Evolutionary conservation across 2,113 vertebrate genomes (phyloP).

Genomic region (Misgurnus anguillicaudatus): DNA sequence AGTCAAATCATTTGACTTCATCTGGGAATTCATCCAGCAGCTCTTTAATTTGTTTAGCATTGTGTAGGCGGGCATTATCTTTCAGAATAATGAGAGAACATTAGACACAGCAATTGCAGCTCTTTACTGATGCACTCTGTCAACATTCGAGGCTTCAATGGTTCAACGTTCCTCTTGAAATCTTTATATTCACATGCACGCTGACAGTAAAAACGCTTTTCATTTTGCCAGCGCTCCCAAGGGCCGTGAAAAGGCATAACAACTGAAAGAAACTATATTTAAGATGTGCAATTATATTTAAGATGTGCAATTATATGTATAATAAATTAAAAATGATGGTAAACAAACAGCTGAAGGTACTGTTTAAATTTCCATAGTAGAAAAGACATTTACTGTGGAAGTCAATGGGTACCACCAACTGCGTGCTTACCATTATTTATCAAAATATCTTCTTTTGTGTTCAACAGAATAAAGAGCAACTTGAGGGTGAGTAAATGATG

Average conservation of each 20-base stretch:
- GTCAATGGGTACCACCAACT: no score
- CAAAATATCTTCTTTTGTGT: no score
- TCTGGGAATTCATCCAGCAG: slow-evolving; percentile 16
- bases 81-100: slow-evolving; percentile 21
- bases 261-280: background rate
- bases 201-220: background rate
- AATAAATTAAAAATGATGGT: no score
- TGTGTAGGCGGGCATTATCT: slow-evolving; percentile 13
- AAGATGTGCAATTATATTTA: no score
- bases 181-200: background rate
- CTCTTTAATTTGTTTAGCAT: slow-evolving; percentile 22
- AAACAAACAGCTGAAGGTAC: no score
- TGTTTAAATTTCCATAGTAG: no score
- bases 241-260: background rate
- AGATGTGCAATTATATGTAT: no score
- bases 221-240: background rate
- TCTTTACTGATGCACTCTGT: background rate
- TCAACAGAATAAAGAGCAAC: no score
- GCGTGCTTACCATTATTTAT: no score
- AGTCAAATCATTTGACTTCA: slow-evolving; percentile 10
- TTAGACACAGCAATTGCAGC: slow-evolving; percentile 20
- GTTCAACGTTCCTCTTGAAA: background rate
- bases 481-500: no score
- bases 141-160: background rate
- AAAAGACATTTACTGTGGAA: no score